Evolutionary conservation across 2,113 vertebrate species (phyloP).

Genomic region (Echinops telfairi): DNA sequence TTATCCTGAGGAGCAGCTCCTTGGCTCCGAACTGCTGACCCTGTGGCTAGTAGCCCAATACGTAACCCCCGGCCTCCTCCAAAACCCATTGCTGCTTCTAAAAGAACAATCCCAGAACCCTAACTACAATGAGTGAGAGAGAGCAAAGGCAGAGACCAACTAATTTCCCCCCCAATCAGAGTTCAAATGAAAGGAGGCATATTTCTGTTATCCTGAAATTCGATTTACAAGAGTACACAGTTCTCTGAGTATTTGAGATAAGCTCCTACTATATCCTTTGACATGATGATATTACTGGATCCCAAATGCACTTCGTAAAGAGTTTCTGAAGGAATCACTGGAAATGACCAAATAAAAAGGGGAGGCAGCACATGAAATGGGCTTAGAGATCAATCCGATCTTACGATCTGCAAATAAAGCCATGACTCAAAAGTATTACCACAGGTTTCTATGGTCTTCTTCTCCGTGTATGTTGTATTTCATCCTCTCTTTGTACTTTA

Average conservation of each 20-base stretch:
- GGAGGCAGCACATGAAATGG: not conserved
- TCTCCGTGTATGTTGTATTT: not conserved
- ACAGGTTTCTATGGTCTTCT: not conserved
- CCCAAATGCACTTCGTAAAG: not conserved
- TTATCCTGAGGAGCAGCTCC: no score
- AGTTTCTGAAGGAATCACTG: not conserved
- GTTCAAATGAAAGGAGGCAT: not conserved
- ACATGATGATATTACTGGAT: not conserved
- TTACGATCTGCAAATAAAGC: not conserved
- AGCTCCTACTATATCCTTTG: not conserved
- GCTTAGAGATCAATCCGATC: not conserved
- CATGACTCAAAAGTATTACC: not conserved
- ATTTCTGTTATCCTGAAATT: slow-evolving; percentile 21
- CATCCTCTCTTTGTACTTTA: not conserved
- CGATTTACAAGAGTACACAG: slow-evolving; percentile 25
- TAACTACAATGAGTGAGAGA: not conserved
- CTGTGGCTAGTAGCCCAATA: no score
- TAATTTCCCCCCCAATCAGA: not conserved
- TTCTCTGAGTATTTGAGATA: slow-evolving; percentile 18
- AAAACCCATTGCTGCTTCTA: not conserved
- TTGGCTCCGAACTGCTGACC: no score
- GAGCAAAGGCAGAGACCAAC: not conserved
- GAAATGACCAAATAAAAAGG: not conserved
- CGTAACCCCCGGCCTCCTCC: not conserved
- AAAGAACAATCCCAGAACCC: not conserved